These are phyloP conservation scores for Cynoglossus semilaevis DNA, from an alignment of 2,113 vertebrate species.

Conservation along the genomic window DNA sequence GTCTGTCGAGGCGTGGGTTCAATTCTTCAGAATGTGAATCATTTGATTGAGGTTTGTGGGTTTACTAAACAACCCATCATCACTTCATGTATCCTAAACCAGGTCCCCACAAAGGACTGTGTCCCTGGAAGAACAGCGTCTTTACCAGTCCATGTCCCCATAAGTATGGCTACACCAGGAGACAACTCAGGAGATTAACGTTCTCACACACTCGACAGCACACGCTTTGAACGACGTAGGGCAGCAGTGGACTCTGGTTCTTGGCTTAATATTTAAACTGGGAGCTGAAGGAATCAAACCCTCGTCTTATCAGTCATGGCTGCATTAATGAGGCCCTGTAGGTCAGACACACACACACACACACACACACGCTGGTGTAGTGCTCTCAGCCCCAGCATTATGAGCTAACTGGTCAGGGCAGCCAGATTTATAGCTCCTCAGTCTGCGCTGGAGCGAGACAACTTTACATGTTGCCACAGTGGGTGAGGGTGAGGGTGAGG, in stretches of 20 bases:
- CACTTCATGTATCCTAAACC: too few relatives aligned
- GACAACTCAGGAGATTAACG: slow-evolving; percentile 63
- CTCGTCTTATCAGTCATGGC: slow-evolving; percentile 86
- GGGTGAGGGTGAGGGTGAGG: slow-evolving; percentile 24
- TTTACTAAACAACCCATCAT: too few relatives aligned
- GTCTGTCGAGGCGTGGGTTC: too few relatives aligned
- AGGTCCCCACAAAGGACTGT: too few relatives aligned
- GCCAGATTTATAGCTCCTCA: slow-evolving; percentile 72
- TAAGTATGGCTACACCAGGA: too few relatives aligned
- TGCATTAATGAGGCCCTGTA: slow-evolving; percentile 83
- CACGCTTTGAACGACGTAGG: slow-evolving; percentile 56
- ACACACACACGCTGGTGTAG: slow-evolving; percentile 40
- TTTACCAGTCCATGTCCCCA: too few relatives aligned
- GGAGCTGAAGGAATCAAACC: slow-evolving; percentile 78
- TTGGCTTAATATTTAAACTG: slow-evolving; percentile 92
- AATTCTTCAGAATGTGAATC: too few relatives aligned
- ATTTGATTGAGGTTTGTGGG: too few relatives aligned
- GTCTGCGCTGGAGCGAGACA: slow-evolving; percentile 42
- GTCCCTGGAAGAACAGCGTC: too few relatives aligned
- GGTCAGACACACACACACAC: slow-evolving; percentile 32
- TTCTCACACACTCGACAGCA: slow-evolving; percentile 55
- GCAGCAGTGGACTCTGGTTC: slow-evolving; percentile 49
- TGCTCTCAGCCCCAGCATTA: slow-evolving; percentile 34
- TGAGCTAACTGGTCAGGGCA: slow-evolving; percentile 61
- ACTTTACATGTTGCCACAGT: slow-evolving; percentile 63